Conservation (phyloP, 2,888 invertebrate genomes). For the Rutpela maculata region DNA sequence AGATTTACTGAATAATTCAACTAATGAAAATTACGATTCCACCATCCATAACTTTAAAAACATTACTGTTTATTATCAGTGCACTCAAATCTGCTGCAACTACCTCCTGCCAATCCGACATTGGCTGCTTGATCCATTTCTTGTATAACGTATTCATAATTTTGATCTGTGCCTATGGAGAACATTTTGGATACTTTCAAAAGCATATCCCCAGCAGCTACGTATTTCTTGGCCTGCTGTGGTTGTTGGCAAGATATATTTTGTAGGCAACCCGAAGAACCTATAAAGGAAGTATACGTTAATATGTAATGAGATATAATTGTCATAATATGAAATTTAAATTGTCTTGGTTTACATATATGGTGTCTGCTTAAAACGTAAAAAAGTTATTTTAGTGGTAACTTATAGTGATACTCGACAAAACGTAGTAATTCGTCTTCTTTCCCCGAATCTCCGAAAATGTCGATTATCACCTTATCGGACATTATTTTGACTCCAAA, state of each 20-base stretch:
- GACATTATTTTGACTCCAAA: too few species aligned
- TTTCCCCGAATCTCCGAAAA: too few species aligned
- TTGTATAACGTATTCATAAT: constrained; percentile 75
- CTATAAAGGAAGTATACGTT: constrained; percentile 58
- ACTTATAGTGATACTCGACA: too few species aligned
- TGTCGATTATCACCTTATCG: too few species aligned
- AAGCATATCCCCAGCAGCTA: constrained; percentile 85
- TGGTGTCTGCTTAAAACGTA: too few species aligned
- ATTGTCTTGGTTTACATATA: too few species aligned
- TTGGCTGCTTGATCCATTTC: constrained; percentile 69
- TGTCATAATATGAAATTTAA: too few species aligned
- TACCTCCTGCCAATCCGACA: constrained; percentile 66
- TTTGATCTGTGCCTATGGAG: constrained; percentile 71
- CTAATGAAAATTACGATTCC: background rate
- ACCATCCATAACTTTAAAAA: background rate
- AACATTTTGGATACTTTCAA: constrained; percentile 83
- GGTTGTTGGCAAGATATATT: constrained; percentile 86
- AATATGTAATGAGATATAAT: too few species aligned
- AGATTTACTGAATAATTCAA: background rate
- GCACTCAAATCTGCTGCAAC: constrained; percentile 67
- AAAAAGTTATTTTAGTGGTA: too few species aligned
- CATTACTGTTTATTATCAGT: constrained; percentile 39
- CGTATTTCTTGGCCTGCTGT: constrained; percentile 83
- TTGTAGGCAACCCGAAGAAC: constrained; percentile 82
- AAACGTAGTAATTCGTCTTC: too few species aligned